Base-by-base conservation (phyloP, 2,797 vertebrate species). In the Lerista edwardsae region DNA sequence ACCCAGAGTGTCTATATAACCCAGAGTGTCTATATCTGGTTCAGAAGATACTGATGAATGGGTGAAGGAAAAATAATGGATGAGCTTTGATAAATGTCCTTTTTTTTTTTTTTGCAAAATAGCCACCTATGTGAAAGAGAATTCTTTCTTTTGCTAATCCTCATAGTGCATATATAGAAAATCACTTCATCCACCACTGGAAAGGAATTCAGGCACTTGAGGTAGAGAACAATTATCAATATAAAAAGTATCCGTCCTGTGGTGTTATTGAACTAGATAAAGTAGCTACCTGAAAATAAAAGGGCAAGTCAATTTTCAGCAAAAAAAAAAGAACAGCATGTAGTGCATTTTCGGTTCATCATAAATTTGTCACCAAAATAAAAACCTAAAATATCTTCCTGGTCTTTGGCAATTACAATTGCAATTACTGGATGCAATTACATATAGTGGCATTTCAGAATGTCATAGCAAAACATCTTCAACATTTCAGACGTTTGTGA, bases 401-500 rank as follows among this genome's bases (percentile, higher is more conserved):
- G 0, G 31, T 82, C n/a, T 88, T 71, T 89, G 34, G 62, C 84
- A 81, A 81, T 73, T 51, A 51, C 47, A 51, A 51, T 55, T 55
- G 51, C 51, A 55, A 55, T 55, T 55, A 77, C 36, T 72, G 73
- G 78, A 86, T 81, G 69, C 0, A 1, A 83, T 77, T 73, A 85
- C 34, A 75, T 6, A 87, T 78, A 80, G 34, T 71, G 84, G 34
- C 27, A 64, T 79, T 80, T 88, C 59, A 83, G 73, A 88, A 88
- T 71, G 68, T 51, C 83, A 65, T 15, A 78, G 21, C 10, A 87
- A 83, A 87, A 15, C 68, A 73, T 75, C 84, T 86, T 17, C 36
- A 81, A 84, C 75, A 84, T 84, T 44, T 83, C 73, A 87, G 41
- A 83, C 29, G 76, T 80, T 47, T 83, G 62, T 86, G 27, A 82